A percentile compares a stretch with the other conserved stretches of the same genome.
Evolutionary conservation across 23 tunicate genomes (phyloP).

Genomic region (Trididemnum miniatum): DNA sequence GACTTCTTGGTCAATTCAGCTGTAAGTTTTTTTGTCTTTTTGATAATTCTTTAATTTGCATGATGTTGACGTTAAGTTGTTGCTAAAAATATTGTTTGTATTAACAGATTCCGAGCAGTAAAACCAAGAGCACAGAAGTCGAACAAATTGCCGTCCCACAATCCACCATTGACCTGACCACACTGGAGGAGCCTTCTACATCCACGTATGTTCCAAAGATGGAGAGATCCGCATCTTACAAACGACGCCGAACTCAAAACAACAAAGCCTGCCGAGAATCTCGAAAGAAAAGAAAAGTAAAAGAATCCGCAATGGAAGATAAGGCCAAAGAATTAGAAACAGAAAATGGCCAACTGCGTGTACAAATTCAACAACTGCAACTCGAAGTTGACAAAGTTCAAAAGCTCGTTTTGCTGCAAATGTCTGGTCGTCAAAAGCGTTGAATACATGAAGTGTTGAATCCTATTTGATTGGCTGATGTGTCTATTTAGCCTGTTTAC

Average conservation of each 20-base stretch:
- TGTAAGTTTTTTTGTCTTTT: too few species aligned
- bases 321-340: not conserved
- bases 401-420: not conserved
- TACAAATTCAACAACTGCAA: constrained; percentile 34
- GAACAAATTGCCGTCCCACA: not conserved
- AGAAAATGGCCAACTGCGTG: constrained; percentile 42
- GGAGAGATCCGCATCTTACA: constrained; percentile 33
- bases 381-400: constrained; percentile 26
- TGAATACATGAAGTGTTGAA: too few species aligned
- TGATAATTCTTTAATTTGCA: too few species aligned
- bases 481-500: too few species aligned
- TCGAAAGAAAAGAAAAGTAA: constrained; percentile 54
- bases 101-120: too few species aligned
- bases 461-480: too few species aligned
- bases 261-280: constrained; percentile 66
- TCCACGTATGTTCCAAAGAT: constrained; percentile 2
- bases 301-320: constrained; percentile 15
- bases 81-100: too few species aligned
- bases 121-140: too few species aligned
- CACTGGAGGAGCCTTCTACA: not conserved
- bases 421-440: not conserved
- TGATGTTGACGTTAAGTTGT: too few species aligned
- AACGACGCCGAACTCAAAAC: constrained; percentile 38
- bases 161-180: constrained; percentile 22
- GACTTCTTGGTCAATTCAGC: constrained; percentile 7